Base-by-base conservation (phyloP, 1,140 invertebrate species). In the Venustaconcha ellipsiformis region DNA sequence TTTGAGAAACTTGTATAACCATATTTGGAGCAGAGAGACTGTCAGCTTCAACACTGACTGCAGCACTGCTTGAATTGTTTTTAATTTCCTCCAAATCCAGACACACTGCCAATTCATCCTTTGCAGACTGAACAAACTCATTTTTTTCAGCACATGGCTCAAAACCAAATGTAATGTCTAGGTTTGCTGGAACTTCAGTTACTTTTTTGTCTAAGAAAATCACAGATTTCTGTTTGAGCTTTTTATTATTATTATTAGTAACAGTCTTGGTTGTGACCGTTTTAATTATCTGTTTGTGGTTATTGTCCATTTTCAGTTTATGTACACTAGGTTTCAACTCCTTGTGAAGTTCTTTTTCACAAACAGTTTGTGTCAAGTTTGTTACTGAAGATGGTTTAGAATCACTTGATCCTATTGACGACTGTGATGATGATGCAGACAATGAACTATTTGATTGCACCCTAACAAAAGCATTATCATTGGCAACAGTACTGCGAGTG, bases 121-220 rank as follows among this genome's bases (percentile, higher is more conserved):
- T n/a, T 18, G 5, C 68, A 57, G 68, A 37, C n/a, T 57, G 70
- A 26, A 55, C 67, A 58, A 59, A 20, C 57, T 72, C 57, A 68
- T 20, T n/a, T 48, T 60, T 55, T 17, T 72, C 71, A 20, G 62
- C 65, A 55, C 57, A 67, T 37, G 73, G 70, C 55, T 85, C 84
- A 80, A 85, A 85, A 65, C 82, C 82, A 73, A 85, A 85, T 5
- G 81, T 79, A 74, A 85, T 85, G 37, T 67, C 84, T 62, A 85
- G 70, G 57, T 84, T 78, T 62, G 70, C 56, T 14, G 80, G 78
- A 26, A 72, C 48, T 57, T 83, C 77, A 71, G 69, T 73, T 30
- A 82, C 72, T 69, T 78, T 62, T 67, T 83, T 85, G 71, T 85
- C 84, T 68, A 85, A 74, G 74, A 85, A 85, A 58, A 85, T 79